These are phyloP conservation scores for Enteromius unitaeniatus DNA, from an alignment of 2,797 vertebrate species.

Conservation along the genomic window DNA sequence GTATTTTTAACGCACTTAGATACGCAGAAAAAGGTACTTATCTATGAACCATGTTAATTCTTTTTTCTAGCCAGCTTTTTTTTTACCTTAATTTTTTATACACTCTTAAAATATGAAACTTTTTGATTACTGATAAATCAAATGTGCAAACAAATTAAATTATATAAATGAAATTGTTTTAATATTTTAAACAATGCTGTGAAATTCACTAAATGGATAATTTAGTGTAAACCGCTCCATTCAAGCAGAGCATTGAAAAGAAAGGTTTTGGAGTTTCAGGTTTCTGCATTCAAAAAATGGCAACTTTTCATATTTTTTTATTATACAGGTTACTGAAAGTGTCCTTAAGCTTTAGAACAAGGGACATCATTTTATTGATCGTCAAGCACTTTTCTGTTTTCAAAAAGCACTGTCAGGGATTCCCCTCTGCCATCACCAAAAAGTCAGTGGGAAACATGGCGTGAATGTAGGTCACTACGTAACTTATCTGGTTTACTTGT, in stretches of 20 bases:
- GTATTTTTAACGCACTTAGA: background rate
- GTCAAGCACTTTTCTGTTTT: background rate
- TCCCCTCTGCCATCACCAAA: background rate
- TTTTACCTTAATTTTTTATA: background rate
- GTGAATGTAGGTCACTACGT: background rate
- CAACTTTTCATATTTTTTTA: background rate
- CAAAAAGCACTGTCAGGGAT: background rate
- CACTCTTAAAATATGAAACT: background rate
- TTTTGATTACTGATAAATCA: background rate
- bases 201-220: background rate
- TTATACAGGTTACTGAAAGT: background rate
- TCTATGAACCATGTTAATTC: background rate
- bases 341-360: background rate
- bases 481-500: background rate
- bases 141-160: background rate
- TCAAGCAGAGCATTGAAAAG: background rate
- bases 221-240: background rate
- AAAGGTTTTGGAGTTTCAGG: background rate
- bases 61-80: background rate
- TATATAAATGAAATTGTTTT: background rate
- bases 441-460: background rate
- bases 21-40: background rate
- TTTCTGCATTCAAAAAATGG: background rate
- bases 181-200: background rate
- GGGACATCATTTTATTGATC: background rate